phyloP scores from a whole-genome alignment of 2,888 invertebrate genomes.

The Agrochola lychnidis region DNA sequence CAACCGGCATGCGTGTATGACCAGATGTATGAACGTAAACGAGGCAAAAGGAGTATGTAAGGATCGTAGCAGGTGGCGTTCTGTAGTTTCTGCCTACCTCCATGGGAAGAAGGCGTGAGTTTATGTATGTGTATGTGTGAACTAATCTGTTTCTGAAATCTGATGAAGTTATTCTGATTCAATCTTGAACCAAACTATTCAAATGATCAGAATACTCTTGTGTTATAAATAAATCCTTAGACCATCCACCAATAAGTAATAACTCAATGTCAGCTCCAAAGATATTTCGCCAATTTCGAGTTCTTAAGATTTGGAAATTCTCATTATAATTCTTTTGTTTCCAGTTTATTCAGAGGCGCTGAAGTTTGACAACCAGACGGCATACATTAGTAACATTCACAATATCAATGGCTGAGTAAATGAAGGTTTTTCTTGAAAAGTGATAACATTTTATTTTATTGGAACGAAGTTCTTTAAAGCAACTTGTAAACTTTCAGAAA shows the following conservation, averaged over 20 bases:
- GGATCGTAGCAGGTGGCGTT: no score
- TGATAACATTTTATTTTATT: no score
- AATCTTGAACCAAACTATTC: neutral
- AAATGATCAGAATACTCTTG: neutral
- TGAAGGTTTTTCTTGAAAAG: neutral
- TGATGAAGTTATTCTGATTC: neutral
- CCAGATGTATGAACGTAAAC: no score
- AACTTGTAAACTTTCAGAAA: no score
- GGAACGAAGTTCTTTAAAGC: no score
- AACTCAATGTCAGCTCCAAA: constrained; percentile 65
- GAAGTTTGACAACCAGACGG: constrained; percentile 38
- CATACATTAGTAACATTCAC: constrained; percentile 32
- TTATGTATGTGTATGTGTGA: no score
- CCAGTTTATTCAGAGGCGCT: constrained; percentile 43
- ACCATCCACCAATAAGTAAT: constrained; percentile 59
- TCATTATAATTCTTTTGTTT: constrained; percentile 65
- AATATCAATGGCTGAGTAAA: constrained; percentile 2
- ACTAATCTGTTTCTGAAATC: no score
- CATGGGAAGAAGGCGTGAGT: no score
- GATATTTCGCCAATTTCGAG: constrained; percentile 64
- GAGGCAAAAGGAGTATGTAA: no score
- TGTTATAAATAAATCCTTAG: constrained; percentile 24
- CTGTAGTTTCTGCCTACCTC: no score
- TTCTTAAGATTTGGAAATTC: constrained; percentile 59
- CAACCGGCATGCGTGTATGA: no score